These are phyloP conservation scores for Leguminivora glycinivorella DNA, from an alignment of 1,140 invertebrate species.

Conservation along the genomic window DNA sequence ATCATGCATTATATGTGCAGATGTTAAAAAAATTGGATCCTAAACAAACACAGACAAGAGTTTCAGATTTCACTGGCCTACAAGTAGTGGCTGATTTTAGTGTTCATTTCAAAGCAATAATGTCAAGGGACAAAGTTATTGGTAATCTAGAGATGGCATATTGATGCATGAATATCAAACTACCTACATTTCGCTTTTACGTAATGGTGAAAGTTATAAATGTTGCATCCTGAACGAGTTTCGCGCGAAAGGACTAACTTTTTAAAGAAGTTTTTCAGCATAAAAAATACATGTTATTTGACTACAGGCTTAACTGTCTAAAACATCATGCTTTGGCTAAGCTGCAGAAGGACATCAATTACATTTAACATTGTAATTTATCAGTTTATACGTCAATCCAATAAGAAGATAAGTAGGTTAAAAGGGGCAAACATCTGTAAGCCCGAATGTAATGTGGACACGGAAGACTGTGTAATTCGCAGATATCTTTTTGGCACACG, in stretches of 20 bases:
- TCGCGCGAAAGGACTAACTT: slow-evolving; percentile 14
- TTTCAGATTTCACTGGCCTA: no score
- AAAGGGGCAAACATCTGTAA: slow-evolving; percentile 31
- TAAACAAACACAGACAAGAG: no score
- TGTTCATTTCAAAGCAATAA: neutral
- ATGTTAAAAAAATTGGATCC: no score
- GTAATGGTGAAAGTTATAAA: slow-evolving; percentile 19
- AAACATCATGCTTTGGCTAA: neutral
- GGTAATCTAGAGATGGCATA: neutral
- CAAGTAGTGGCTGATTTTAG: neutral
- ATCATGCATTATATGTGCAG: no score
- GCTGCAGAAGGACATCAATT: neutral
- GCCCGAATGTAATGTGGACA: neutral
- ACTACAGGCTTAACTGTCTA: neutral
- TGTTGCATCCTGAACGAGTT: slow-evolving; percentile 6
- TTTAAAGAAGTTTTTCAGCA: neutral
- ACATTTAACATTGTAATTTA: neutral
- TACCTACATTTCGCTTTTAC: slow-evolving; percentile 3
- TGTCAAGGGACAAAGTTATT: neutral
- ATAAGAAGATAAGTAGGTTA: slow-evolving; percentile 35
- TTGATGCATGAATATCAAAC: neutral
- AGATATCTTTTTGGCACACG: slow-evolving; percentile 37
- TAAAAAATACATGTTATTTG: neutral
- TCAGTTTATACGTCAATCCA: slow-evolving; percentile 16
- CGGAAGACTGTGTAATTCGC: neutral